Base-by-base conservation (phyloP, 2,797 vertebrate species). In the Oryzias sinensis region DNA sequence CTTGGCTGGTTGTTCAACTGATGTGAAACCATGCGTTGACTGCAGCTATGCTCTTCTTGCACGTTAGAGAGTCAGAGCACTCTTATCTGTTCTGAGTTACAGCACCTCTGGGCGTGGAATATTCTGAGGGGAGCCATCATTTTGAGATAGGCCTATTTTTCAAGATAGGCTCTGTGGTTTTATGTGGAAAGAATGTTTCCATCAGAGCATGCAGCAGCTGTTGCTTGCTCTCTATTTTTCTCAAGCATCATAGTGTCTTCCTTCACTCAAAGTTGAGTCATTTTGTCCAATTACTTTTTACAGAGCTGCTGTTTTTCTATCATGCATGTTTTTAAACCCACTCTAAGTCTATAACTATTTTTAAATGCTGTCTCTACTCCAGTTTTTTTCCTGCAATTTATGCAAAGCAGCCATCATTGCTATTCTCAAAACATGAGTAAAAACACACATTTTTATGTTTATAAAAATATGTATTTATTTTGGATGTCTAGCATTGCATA, bases 121-220 rank as follows among this genome's bases (percentile, higher is more conserved):
- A 50, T 76, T 8, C 45, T 67, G 45, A 68, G 56, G 62, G 62
- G 68, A 87, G 60, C 59, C 70, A 65, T 84, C 72, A 76, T 68
- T 85, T 83, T 53, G 70, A 78, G 52, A 82, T 82, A 67, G 47
- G 41, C 6, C 11, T 62, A 56, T 79, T 56, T 67, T 62, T 49
- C 71, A 76, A 70, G 74, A 72, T 49, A 84, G 77, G 65, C 62
- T 63, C 16, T 45, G 74, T 48, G 22, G 54, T 66, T 82, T 83
- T 72, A 79, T 79, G 62, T 80, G 79, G 82, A 86, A 85, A 48
- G 82, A 89, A 87, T 87, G 76, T 82, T 71, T 56, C 53, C 41
- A 63, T 57, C 53, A 47, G 42, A 46, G 45, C 56, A 45, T 53
- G 25, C 18, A 33, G 17, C 62, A 52, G 15, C 48, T 16, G 42